These are phyloP conservation scores for Hyles vespertilio DNA, from an alignment of 1,140 invertebrate species.

Conservation along the genomic window DNA sequence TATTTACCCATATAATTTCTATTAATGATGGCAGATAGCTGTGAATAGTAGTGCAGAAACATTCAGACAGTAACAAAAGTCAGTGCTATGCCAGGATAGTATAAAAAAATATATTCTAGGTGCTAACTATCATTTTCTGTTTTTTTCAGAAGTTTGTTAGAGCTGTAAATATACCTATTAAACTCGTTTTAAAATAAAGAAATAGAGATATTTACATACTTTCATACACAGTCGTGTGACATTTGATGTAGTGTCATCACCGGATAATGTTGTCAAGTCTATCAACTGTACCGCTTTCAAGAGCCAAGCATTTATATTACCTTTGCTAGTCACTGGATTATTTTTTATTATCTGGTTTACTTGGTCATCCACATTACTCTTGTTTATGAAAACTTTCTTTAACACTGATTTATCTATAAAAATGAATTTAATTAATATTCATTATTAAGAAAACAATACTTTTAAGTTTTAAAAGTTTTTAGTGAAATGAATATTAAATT, in stretches of 20 bases:
- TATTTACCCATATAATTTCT: no score
- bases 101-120: no score
- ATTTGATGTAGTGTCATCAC: constrained; percentile 91
- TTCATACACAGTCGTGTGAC: constrained; percentile 88
- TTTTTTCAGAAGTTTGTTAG: no score
- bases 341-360: constrained; percentile 61
- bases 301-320: constrained; percentile 84
- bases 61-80: no score
- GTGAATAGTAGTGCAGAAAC: no score
- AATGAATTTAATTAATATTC: not conserved
- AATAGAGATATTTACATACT: constrained; percentile 67
- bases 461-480: no score
- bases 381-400: constrained; percentile 78
- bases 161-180: no score
- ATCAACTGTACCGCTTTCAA: constrained; percentile 89
- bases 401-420: constrained; percentile 77
- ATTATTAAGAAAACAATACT: no score
- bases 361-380: constrained; percentile 76
- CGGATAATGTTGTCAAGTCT: constrained; percentile 93
- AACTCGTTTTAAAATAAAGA: not conserved
- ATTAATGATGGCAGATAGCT: no score
- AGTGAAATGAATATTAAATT: no score
- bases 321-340: constrained; percentile 54
- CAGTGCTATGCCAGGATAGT: no score
- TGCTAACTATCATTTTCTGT: no score